phyloP scores from a whole-genome alignment of 2,888 invertebrate species.

The Ecliptopera silaceata region DNA sequence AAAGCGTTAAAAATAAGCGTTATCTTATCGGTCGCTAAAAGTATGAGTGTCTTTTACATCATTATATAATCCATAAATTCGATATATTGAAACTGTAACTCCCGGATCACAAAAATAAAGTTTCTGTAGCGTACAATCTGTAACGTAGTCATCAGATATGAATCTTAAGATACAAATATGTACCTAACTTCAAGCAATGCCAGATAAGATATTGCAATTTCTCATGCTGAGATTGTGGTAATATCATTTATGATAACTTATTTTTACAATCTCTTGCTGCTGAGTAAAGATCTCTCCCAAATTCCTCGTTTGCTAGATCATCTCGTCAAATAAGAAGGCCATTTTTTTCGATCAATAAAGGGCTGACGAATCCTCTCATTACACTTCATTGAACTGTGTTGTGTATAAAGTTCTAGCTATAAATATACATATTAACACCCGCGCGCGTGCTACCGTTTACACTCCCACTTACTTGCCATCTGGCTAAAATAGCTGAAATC shows the following conservation, averaged over 20 bases:
- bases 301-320: too few species aligned
- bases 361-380: neutral
- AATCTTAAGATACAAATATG: neutral
- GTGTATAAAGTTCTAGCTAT: constrained; percentile 28
- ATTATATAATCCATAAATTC: neutral
- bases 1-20: too few species aligned
- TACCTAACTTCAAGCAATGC: neutral
- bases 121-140: neutral
- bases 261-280: neutral
- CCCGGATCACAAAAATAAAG: neutral
- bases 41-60: too few species aligned
- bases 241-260: neutral
- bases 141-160: constrained; percentile 2
- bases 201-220: constrained; percentile 1
- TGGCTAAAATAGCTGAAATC: constrained; percentile 69
- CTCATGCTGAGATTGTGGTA: neutral
- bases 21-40: too few species aligned
- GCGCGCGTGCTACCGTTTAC: constrained; percentile 34
- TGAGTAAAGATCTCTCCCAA: too few species aligned
- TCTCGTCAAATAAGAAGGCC: too few species aligned
- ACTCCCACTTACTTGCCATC: constrained; percentile 47
- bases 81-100: neutral
- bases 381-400: constrained; percentile 17
- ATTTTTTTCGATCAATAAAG: too few species aligned
- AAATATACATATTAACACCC: constrained; percentile 47